Evolutionary conservation across 2,888 invertebrate genomes (phyloP).

Genomic region (Caenorhabditis sp.): DNA sequence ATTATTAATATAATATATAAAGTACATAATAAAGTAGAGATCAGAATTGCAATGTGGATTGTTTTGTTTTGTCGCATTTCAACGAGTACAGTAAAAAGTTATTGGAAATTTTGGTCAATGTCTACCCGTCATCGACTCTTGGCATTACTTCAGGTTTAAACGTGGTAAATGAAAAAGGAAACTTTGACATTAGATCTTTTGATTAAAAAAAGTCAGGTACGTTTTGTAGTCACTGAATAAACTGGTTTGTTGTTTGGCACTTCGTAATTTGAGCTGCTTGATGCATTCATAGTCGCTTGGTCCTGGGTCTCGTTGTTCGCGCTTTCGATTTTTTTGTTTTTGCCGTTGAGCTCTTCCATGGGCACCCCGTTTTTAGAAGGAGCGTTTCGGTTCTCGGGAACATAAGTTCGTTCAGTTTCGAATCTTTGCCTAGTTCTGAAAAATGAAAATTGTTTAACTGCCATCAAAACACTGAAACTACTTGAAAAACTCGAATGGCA

Average conservation of each 20-base stretch:
- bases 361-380: constrained; percentile 73
- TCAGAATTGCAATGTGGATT: too few relatives aligned
- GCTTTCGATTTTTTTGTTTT: constrained; percentile 20
- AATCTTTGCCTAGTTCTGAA: constrained; percentile 67
- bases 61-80: too few relatives aligned
- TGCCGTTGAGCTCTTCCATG: constrained; percentile 73
- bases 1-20: too few relatives aligned
- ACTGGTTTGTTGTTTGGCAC: too few relatives aligned
- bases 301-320: constrained; percentile 24
- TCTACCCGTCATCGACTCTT: constrained; percentile 9
- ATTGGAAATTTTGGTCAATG: constrained; percentile 22
- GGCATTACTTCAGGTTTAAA: too few relatives aligned
- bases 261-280: too few relatives aligned
- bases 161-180: too few relatives aligned
- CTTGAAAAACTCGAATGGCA: constrained; percentile 70
- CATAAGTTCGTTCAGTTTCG: constrained; percentile 77
- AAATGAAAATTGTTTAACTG: constrained; percentile 3
- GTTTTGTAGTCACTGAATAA: constrained; percentile 43
- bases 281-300: too few relatives aligned
- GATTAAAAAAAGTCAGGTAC: constrained; percentile 2
- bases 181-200: too few relatives aligned
- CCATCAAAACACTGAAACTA: constrained; percentile 1
- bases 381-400: constrained; percentile 70
- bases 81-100: neutral
- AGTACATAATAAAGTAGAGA: too few relatives aligned